A percentile compares a stretch with the other conserved stretches of the same genome.
phyloP scores from a whole-genome alignment of 2,797 vertebrate species.

The Uromys caudimaculatus region DNA sequence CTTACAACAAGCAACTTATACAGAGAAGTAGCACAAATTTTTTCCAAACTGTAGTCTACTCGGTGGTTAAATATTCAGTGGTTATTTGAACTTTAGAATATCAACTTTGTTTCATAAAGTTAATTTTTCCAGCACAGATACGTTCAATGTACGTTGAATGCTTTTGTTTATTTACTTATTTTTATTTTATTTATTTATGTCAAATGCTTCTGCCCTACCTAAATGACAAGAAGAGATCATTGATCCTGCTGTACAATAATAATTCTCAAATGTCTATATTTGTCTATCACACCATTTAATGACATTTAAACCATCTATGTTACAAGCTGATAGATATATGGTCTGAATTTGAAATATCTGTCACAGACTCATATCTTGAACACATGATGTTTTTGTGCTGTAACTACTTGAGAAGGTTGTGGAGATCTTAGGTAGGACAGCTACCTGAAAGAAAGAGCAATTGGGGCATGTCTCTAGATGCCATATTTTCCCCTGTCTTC shows the following conservation, averaged over 20 bases:
- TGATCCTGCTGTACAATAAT: slow-evolving; percentile 10
- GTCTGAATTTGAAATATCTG: neutral
- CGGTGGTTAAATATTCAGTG: neutral
- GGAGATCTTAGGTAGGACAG: neutral
- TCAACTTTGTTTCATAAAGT: slow-evolving; percentile 55
- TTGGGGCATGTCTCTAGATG: neutral
- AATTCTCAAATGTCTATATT: slow-evolving; percentile 42
- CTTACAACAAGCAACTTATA: slow-evolving; percentile 26
- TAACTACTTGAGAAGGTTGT: neutral
- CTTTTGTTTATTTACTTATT: neutral
- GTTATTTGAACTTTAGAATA: slow-evolving; percentile 61
- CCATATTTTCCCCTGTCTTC: neutral
- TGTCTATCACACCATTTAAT: slow-evolving; percentile 34
- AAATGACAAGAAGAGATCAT: slow-evolving; percentile 45
- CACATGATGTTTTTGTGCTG: neutral
- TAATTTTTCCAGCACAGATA: slow-evolving; percentile 43
- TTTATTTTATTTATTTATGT: neutral
- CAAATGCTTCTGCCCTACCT: neutral
- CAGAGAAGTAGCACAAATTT: slow-evolving; percentile 9
- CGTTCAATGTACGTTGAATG: slow-evolving; percentile 54
- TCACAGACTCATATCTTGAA: neutral
- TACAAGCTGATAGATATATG: slow-evolving; percentile 13
- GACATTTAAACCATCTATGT: slow-evolving; percentile 20
- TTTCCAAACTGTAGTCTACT: slow-evolving; percentile 25
- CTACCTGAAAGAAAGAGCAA: neutral